Base-by-base conservation (phyloP, 2,113 vertebrate species). In the Varanus komodoensis region DNA sequence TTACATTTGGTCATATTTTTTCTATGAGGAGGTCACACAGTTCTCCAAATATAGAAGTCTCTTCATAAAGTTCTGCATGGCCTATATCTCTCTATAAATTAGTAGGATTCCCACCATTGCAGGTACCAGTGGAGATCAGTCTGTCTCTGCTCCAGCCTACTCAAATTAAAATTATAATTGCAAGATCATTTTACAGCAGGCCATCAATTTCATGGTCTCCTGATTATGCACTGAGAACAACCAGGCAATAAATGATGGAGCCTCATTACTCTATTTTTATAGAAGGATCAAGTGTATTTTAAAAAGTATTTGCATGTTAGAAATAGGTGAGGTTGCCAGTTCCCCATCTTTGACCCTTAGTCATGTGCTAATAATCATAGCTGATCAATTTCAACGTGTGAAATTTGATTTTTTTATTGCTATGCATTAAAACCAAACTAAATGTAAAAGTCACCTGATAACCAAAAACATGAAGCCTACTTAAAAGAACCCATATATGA, bases 101-200 rank as follows among this genome's bases (percentile, higher is more conserved):
- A 80, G 11, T 50, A 80, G 7, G 38, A 78, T 29, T 77, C 6
- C 57, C 27, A 64, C n/a, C 25, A 78, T 29, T 54, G 17, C 57
- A 32, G 32, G 34, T 57, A 38, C 15, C 32, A 68, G 29, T 85
- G 1, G 32, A 52, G 69, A 75, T 19, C 71, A 86, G 69, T n/a
- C 52, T 75, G 50, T 11, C 19, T 74, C 27, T 89, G 68, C 69
- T 82, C 50, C 87, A 89, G 69, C 15, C 69, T 74, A 95, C 96
- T 96, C 96, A 96, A 96, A 96, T 92, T 74, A 93, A 97, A 95
- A 91, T 91, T 95, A 93, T 96, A 95, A 95, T 95, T 96, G 94
- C 95, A 23, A 27, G 97, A 93, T 88, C 34, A 48, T 95, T 96
- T 96, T 94, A 94, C 95, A 95, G 94, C 92, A 91, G 94, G 91